Conservation (phyloP, 2,797 vertebrate genomes). For the Acanthornis magna region DNA sequence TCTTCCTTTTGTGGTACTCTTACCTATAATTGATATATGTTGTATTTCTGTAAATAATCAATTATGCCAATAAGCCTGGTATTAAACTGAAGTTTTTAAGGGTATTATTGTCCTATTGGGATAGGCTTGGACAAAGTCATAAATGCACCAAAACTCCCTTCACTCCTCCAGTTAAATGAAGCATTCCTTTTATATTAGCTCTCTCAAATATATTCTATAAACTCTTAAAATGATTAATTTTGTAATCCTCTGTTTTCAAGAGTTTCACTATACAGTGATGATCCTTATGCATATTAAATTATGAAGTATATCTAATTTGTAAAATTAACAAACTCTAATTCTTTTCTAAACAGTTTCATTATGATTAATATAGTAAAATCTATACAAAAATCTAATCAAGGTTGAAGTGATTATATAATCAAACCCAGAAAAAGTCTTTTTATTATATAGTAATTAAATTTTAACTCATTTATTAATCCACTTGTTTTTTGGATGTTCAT, state of each 20-base stretch:
- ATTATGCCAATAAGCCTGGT: not conserved
- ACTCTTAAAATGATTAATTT: not conserved
- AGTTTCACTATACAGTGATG: not conserved
- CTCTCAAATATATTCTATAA: not conserved
- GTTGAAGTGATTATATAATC: not conserved
- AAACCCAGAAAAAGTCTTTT: not conserved
- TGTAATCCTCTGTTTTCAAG: not conserved
- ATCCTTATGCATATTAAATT: not conserved
- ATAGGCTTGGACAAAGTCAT: not conserved
- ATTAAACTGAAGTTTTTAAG: not conserved
- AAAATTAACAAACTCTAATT: not conserved
- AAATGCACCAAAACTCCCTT: not conserved
- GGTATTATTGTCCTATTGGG: not conserved
- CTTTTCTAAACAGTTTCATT: not conserved
- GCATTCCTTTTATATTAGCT: not conserved
- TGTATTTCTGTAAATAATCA: not conserved
- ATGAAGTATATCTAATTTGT: not conserved
- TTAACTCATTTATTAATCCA: not conserved
- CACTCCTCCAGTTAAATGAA: not conserved
- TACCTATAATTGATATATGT: not conserved
- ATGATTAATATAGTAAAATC: not conserved
- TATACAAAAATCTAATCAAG: constrained; percentile 6
- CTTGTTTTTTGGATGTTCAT: not conserved
- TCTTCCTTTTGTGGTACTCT: not conserved
- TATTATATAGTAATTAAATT: not conserved